Evolutionary conservation across 2,113 vertebrate genomes (phyloP), one percentile per base, ranked within the genome.

Genomic region (Chelonoidis abingdonii): DNA sequence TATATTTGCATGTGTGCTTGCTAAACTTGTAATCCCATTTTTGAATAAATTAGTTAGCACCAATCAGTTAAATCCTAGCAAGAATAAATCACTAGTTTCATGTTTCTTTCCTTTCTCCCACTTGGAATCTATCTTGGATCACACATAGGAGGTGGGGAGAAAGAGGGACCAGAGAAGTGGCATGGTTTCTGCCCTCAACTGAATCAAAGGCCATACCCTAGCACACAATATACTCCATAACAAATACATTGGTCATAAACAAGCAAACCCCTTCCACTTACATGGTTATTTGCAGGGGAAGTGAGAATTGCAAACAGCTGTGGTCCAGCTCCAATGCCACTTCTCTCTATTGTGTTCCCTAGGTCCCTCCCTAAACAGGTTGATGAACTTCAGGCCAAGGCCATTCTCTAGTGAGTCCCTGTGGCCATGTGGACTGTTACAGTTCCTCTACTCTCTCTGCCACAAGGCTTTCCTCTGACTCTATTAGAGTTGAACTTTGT

Each of bases 401-500:
- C 35, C 8, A 35, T 69, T 16, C 35, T 72, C 65, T n/a, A 22
- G 19, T 22, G 53, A 54, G 53, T 72, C 19, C 9, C n/a, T 38
- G n/a, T 72, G 65, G 17, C 35, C 19, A 38, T n/a, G 35, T n/a
- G 65, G 17, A 10, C 35, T 69, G 8, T 69, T 69, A 17, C 29
- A 31, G 59, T 35, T 62, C 25, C 57, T 59, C 27, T 59, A 13
- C 13, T 62, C 12, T 12, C 7, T 35, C 62, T 65, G 14, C 62
- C 62, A 65, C 62, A 65, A 65, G 31, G 31, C 31, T 65, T 65
- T 65, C 62, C 14, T 65, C 65, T n/a, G 14, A 17, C 35, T 69
- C 62, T 19, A n/a, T 19, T 69, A 72, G n/a, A 94, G 83, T 13
- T 84, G 86, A 81, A 3, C 16, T 89, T 93, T 94, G 7, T 38